Evolutionary conservation across 2,888 invertebrate species (phyloP), one percentile per base, ranked within the genome.

Genomic region (Portevinia maculata): DNA sequence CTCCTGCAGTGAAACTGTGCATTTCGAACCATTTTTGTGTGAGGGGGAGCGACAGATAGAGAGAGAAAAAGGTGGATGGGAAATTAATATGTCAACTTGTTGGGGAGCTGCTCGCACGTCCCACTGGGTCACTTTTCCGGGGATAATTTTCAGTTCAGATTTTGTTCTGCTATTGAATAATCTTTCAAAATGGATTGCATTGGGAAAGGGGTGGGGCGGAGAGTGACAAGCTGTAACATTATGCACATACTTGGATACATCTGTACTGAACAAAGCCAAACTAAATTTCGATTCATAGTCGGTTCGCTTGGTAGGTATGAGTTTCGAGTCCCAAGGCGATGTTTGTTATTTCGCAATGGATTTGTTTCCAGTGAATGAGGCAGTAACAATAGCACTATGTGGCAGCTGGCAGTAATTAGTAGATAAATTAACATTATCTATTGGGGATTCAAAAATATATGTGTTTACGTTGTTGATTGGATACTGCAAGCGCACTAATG

Each of bases 351-450:
- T 64, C 67, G 44, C 69, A 62, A 17, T 11, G 57, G 70, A 81
- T 73, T 73, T 67, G 46, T 71, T 59, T 52, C 57, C 21, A 57
- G 48, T 37, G 48, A 15, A 9, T 32, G 24, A 28, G 11, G 39
- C 64, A 28, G 39, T 50, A 53, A 57, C 34, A 13, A 39, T 50
- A 64, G 39, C 37, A 62, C 13, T 17, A 13, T 17, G 34, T 60
- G 55, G 62, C 78, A 83, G 71, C 67, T 78, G 78, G 71, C 65
- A 78, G 67, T 83, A 83, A 83, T 83, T 83, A 83, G 67, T 62
- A 55, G 78, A 83, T 83, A 78, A 83, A 83, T 81, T 83, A 76
- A 44, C 83, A 71, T 67, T 83, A 73, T 83, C 83, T 48, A 83
- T 78, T 71, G 83, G 78, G 83, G 44, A 78, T 78, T 67, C 67